Conservation (phyloP, 1,140 invertebrate species). For the Nasonia vitripennis region DNA sequence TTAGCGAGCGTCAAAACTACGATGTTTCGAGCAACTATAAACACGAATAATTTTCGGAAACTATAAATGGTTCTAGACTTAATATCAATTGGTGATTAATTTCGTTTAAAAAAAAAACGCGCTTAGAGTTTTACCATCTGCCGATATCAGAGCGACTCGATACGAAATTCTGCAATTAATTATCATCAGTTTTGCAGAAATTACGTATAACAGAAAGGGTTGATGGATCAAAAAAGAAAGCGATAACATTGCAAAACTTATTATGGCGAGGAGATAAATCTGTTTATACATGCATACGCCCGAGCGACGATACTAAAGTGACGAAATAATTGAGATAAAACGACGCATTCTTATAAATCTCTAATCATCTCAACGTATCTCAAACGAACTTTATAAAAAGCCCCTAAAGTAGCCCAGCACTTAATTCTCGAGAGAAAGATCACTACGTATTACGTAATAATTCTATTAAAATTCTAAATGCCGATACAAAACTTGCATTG, state of each 20-base stretch:
- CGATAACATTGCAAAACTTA: background rate
- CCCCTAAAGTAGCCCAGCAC: background rate
- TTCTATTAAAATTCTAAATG: too few species aligned
- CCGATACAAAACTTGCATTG: too few species aligned
- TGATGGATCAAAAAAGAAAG: background rate
- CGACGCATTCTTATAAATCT: background rate
- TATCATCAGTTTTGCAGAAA: too few species aligned
- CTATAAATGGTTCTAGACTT: background rate
- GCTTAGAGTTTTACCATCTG: too few species aligned
- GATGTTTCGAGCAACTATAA: background rate
- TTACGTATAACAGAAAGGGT: background rate
- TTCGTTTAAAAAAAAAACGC: too few species aligned
- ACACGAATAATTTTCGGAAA: background rate
- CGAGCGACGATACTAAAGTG: background rate
- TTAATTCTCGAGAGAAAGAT: background rate
- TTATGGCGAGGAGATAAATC: background rate
- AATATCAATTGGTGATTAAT: too few species aligned
- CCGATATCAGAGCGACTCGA: too few species aligned
- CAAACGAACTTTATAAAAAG: too few species aligned
- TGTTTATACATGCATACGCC: background rate
- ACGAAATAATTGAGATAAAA: background rate
- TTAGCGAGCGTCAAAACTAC: background rate
- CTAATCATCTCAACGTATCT: background rate
- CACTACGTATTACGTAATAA: too few species aligned
- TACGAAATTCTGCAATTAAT: too few species aligned